These are phyloP conservation scores for Littorina saxatilis DNA, from an alignment of 1,140 invertebrate genomes.

Conservation along the genomic window DNA sequence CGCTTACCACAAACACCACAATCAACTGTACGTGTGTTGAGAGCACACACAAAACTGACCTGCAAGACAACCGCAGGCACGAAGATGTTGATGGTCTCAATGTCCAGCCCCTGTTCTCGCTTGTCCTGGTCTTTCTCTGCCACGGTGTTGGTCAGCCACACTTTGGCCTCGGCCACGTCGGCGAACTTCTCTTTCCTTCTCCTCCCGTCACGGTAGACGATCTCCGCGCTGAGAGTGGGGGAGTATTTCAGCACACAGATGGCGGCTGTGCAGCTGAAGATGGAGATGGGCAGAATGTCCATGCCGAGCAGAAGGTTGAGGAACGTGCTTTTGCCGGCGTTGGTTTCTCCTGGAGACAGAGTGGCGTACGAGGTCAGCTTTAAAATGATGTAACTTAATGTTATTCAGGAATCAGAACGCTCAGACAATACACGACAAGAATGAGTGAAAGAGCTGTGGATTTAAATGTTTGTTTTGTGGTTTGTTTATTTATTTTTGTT, in stretches of 20 bases:
- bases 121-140: constrained; percentile 47
- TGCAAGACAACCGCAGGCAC: constrained; percentile 60
- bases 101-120: constrained; percentile 45
- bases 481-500: no score
- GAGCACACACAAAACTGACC: no score
- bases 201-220: constrained; percentile 43
- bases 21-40: no score
- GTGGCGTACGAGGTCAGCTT: no score
- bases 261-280: constrained; percentile 63
- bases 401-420: no score
- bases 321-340: constrained; percentile 67
- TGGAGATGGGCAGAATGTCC: constrained; percentile 59
- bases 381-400: no score
- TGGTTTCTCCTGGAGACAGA: constrained; percentile 64
- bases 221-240: constrained; percentile 19
- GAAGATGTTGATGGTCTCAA: constrained; percentile 57
- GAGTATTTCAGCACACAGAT: constrained; percentile 62
- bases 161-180: constrained; percentile 32
- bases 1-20: no score
- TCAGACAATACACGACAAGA: no score
- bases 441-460: no score
- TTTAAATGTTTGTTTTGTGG: no score
- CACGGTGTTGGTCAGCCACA: constrained; percentile 35
- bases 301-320: constrained; percentile 66
- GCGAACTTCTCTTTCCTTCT: neutral